phyloP scores from a whole-genome alignment of 2,888 invertebrate species.

The Eulithis testata region DNA sequence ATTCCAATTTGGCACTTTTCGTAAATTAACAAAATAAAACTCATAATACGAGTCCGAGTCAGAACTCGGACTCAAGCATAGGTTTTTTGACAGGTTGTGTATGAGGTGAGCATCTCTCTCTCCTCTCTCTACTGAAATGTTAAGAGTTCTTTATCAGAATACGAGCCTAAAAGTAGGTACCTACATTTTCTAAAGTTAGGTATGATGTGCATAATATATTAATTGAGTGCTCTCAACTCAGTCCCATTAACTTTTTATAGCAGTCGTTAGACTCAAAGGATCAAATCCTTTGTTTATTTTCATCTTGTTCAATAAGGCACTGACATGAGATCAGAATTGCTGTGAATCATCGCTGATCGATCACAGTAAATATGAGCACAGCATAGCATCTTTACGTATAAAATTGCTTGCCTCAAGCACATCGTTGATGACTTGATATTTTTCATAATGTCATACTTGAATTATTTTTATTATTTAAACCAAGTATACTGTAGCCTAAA shows the following conservation, averaged over 20 bases:
- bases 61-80: too few species aligned
- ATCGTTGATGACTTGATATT: conserved; percentile 16
- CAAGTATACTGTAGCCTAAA: not conserved
- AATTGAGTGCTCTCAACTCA: conserved; percentile 23
- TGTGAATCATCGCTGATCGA: conserved; percentile 40
- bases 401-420: conserved; percentile 14
- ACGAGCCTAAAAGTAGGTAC: too few species aligned
- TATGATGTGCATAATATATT: conserved; percentile 14
- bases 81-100: too few species aligned
- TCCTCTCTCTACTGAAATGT: too few species aligned
- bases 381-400: conserved; percentile 25
- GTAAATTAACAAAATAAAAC: too few species aligned
- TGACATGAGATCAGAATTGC: conserved; percentile 38
- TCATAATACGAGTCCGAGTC: too few species aligned
- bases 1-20: too few species aligned
- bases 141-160: too few species aligned
- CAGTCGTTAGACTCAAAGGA: conserved; percentile 33
- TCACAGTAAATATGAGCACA: conserved; percentile 34
- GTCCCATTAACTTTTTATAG: conserved; percentile 31
- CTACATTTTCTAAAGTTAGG: conserved; percentile 2
- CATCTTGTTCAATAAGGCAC: conserved; percentile 39
- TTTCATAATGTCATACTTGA: not conserved
- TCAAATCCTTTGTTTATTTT: conserved; percentile 39
- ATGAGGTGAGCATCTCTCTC: too few species aligned
- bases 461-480: not conserved